Evolutionary conservation across 2,888 invertebrate genomes (phyloP).

Genomic region (Hartigia nigra): DNA sequence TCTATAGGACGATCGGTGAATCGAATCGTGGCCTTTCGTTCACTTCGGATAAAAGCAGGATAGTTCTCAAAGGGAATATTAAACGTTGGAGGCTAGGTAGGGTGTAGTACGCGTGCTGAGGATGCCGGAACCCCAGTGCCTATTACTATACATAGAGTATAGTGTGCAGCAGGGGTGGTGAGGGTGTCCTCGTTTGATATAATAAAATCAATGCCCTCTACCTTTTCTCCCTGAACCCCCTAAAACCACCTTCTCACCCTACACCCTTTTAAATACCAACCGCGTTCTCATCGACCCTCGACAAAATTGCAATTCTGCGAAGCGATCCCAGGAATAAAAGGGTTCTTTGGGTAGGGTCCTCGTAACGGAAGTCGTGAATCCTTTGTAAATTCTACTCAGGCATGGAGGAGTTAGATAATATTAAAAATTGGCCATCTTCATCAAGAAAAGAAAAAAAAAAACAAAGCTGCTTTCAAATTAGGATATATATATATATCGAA

Average conservation of each 20-base stretch:
- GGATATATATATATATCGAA: background rate
- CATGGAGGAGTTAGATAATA: background rate
- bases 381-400: background rate
- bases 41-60: background rate
- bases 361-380: background rate
- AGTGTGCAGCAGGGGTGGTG: background rate
- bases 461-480: background rate
- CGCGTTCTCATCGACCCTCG: background rate
- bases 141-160: background rate
- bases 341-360: background rate
- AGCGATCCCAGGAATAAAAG: background rate
- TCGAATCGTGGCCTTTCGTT: conserved; percentile 1
- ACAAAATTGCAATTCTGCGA: background rate
- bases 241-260: background rate
- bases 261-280: background rate
- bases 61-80: background rate
- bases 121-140: background rate
- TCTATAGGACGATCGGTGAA: conserved; percentile 1
- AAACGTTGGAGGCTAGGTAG: background rate
- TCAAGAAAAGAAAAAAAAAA: background rate
- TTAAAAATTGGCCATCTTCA: background rate
- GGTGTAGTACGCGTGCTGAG: background rate
- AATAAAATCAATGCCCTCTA: background rate
- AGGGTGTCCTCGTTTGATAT: background rate
- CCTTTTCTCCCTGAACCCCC: background rate